phyloP scores from a whole-genome alignment of 2,888 invertebrate genomes.

The Cataglyphis altisquamis region DNA sequence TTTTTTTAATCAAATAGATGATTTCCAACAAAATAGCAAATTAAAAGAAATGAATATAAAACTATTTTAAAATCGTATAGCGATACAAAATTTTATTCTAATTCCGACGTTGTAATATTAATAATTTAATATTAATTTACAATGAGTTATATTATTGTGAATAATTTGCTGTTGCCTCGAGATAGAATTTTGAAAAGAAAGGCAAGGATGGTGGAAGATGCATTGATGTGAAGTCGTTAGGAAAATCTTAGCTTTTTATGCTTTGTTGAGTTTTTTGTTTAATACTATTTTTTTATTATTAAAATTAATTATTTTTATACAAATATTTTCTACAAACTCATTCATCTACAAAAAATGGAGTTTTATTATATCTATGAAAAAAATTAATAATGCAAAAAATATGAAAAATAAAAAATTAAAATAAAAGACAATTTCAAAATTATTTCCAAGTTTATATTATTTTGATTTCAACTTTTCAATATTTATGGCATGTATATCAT shows the following conservation, averaged over 20 bases:
- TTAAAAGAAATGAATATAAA: neutral
- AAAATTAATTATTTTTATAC: neutral
- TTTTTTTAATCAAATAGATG: constrained; percentile 12
- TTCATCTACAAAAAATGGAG: neutral
- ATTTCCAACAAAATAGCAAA: neutral
- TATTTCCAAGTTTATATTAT: neutral
- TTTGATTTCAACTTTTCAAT: neutral
- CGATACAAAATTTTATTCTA: neutral
- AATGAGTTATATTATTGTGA: neutral
- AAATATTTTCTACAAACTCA: neutral
- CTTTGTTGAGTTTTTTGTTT: neutral
- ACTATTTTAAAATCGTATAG: neutral
- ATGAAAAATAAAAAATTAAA: neutral
- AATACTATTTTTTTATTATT: neutral
- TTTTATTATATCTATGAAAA: neutral
- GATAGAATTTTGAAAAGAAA: neutral
- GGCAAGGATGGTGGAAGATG: neutral
- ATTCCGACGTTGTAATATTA: neutral
- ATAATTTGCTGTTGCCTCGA: neutral
- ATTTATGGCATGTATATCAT: neutral
- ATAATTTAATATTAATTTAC: neutral
- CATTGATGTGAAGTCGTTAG: neutral
- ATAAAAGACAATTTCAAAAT: neutral
- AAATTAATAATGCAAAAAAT: neutral
- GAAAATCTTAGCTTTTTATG: neutral